These are phyloP conservation scores for Arctocebus calabarensis DNA, from an alignment of 2,797 vertebrate species.

Conservation along the genomic window DNA sequence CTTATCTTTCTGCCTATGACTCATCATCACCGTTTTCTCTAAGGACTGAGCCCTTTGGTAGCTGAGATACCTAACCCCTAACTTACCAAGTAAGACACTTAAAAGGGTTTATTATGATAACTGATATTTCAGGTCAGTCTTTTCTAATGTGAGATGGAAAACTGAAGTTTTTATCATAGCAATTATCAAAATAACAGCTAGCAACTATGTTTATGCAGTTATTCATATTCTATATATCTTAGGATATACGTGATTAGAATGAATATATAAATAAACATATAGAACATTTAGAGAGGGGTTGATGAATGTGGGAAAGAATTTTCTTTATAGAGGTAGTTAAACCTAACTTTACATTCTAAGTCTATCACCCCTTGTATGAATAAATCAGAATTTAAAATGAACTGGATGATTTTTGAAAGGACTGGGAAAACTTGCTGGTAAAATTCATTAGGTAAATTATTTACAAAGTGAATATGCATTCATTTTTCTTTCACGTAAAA, in stretches of 20 bases:
- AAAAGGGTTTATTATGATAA: slow-evolving; percentile 65
- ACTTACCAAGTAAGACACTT: slow-evolving; percentile 36
- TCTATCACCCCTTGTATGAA: background rate
- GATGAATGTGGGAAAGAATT: background rate
- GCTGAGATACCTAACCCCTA: background rate
- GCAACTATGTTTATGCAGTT: background rate
- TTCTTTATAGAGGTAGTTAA: background rate
- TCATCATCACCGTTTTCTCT: slow-evolving; percentile 54
- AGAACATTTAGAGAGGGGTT: background rate
- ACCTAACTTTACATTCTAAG: background rate
- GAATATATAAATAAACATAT: background rate
- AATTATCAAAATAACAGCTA: slow-evolving; percentile 42
- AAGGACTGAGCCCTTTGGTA: slow-evolving; percentile 54
- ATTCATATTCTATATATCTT: background rate
- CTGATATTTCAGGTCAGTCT: slow-evolving; percentile 70
- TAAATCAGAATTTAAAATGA: background rate
- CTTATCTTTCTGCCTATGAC: slow-evolving; percentile 64
- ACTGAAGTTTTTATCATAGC: background rate
- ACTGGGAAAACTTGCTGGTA: background rate
- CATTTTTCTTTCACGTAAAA: background rate
- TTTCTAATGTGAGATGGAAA: slow-evolving; percentile 48
- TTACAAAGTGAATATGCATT: background rate
- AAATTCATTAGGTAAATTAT: background rate
- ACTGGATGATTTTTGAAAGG: slow-evolving; percentile 2
- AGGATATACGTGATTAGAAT: background rate